Conservation (phyloP, 2,113 vertebrate genomes). For the Aphyosemion australe region DNA sequence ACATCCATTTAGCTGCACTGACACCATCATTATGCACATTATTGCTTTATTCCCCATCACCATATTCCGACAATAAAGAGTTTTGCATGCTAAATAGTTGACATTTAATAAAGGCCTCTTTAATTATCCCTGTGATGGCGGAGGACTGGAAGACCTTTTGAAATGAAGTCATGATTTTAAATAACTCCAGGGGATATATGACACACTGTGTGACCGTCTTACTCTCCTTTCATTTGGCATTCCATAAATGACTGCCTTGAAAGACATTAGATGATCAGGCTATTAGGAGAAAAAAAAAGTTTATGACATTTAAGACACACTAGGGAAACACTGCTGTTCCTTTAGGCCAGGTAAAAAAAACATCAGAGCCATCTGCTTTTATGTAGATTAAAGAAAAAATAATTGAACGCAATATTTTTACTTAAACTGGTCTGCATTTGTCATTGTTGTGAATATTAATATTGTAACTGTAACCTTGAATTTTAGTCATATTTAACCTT, state of each 20-base stretch:
- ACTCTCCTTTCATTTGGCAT: neutral
- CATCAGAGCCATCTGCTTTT: neutral
- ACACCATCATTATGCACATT: neutral
- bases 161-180: constrained; percentile 37
- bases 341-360: neutral
- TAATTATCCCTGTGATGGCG: constrained; percentile 25
- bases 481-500: too few species aligned
- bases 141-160: constrained; percentile 22
- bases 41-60: constrained; percentile 10
- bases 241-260: neutral
- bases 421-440: too few species aligned
- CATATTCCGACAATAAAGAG: constrained; percentile 8
- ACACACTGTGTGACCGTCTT: constrained; percentile 5
- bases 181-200: constrained; percentile 21
- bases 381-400: neutral
- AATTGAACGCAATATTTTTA: too few species aligned
- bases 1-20: constrained; percentile 11
- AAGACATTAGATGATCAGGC: neutral
- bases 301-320: constrained; percentile 3
- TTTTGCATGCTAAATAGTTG: constrained; percentile 16
- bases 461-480: too few species aligned
- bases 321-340: neutral
- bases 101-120: constrained; percentile 23
- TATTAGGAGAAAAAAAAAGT: neutral
- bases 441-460: too few species aligned